A percentile compares a stretch with the other conserved stretches of the same genome.
These are phyloP conservation scores for Halocaridina rubra DNA, from an alignment of 2,888 invertebrate species.

Conservation along the genomic window DNA sequence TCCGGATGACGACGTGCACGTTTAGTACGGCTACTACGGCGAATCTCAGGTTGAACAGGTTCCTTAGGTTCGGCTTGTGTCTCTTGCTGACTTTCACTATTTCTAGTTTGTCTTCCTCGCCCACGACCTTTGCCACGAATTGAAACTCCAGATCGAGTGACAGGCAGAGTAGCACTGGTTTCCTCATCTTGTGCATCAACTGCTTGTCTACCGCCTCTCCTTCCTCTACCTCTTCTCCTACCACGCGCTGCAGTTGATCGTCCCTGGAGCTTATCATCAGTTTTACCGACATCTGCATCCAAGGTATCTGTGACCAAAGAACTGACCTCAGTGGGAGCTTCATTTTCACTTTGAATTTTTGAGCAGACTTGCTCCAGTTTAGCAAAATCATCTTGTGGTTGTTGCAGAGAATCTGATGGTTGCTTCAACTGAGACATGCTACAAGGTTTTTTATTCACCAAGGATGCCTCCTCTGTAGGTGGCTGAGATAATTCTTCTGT, in stretches of 20 bases:
- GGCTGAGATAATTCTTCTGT: conserved; percentile 40
- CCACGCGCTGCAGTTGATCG: conserved; percentile 30
- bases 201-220: conserved; percentile 29
- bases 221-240: conserved; percentile 51
- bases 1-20: conserved; percentile 58
- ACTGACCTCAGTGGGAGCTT: not conserved
- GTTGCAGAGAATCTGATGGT: not conserved
- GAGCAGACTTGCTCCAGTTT: conserved; percentile 48
- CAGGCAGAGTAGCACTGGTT: not conserved
- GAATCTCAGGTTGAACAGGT: conserved; percentile 31
- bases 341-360: conserved; percentile 47
- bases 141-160: conserved; percentile 36
- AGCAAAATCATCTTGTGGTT: conserved; percentile 47
- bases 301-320: not conserved
- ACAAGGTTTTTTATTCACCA: conserved; percentile 4
- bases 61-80: not conserved
- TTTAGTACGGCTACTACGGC: conserved; percentile 58
- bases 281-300: conserved; percentile 14
- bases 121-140: conserved; percentile 48
- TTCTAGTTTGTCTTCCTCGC: conserved; percentile 45
- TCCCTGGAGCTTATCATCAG: conserved; percentile 38
- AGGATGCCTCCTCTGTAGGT: conserved; percentile 33
- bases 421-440: not conserved
- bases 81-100: conserved; percentile 40
- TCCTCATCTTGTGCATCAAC: not conserved